Conservation (phyloP, 2,797 vertebrate genomes). For the Karalla daura region DNA sequence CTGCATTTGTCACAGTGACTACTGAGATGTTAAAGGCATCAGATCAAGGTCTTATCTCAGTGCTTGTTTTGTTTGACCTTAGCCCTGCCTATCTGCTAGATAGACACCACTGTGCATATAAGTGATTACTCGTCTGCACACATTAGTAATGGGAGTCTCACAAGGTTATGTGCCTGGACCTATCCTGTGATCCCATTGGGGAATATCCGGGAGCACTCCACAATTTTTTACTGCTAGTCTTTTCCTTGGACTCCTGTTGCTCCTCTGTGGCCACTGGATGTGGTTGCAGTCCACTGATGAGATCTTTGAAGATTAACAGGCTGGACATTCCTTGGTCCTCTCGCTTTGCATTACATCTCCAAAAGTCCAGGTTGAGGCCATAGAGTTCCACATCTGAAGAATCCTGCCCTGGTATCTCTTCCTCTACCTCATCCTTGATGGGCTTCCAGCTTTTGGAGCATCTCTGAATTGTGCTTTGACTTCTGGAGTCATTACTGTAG, state of each 20-base stretch:
- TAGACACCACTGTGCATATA: too few species aligned
- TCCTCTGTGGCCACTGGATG: neutral
- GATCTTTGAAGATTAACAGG: constrained; percentile 5
- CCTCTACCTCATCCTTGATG: neutral
- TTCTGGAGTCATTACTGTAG: neutral
- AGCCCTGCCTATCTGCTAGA: too few species aligned
- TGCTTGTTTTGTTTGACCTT: too few species aligned
- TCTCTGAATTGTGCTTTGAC: neutral
- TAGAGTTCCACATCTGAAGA: neutral
- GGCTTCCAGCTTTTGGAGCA: neutral
- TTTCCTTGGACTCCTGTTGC: neutral
- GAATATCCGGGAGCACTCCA: too few species aligned
- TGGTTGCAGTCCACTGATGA: constrained; percentile 19
- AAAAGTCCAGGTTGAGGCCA: constrained; percentile 19
- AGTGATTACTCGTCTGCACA: too few species aligned
- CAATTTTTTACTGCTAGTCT: constrained; percentile 1
- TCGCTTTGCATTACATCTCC: constrained; percentile 13
- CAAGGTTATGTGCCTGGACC: too few species aligned
- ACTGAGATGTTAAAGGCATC: too few species aligned
- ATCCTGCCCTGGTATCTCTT: neutral
- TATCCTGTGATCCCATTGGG: too few species aligned
- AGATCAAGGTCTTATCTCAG: too few species aligned
- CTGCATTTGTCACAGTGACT: too few species aligned
- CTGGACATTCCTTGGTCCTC: constrained; percentile 31
- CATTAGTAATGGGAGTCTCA: too few species aligned